Evolutionary conservation across 2,888 invertebrate genomes (phyloP).

Genomic region (Brachyopa scutellaris): DNA sequence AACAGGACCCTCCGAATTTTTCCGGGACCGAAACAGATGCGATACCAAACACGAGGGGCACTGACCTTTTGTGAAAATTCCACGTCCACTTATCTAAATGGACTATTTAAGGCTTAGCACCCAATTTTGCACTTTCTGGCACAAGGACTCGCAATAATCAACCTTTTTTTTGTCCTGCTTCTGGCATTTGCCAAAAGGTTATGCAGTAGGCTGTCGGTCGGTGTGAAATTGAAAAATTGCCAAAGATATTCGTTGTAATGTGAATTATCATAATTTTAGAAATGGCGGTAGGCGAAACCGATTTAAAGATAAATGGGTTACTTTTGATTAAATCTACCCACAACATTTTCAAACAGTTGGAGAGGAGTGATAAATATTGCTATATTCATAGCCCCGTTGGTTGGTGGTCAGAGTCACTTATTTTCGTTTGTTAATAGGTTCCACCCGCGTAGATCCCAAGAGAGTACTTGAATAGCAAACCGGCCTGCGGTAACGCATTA

Average conservation of each 20-base stretch:
- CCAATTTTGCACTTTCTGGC: slow-evolving; percentile 32
- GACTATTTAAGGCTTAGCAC: slow-evolving; percentile 36
- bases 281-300: no score
- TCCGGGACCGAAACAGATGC: neutral
- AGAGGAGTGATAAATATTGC: no score
- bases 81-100: slow-evolving; percentile 37
- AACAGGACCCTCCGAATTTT: no score
- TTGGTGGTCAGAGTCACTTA: no score
- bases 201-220: neutral
- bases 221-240: neutral
- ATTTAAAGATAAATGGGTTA: no score
- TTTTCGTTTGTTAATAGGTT: no score
- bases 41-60: neutral
- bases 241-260: neutral
- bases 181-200: neutral
- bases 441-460: neutral
- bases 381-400: no score
- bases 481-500: no score
- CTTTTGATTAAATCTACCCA: no score
- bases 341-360: no score
- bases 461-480: neutral
- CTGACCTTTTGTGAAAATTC: neutral
- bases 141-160: slow-evolving; percentile 19
- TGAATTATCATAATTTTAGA: neutral
- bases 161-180: neutral